phyloP scores from a whole-genome alignment of 2,113 vertebrate genomes.

The Trinectes maculatus region DNA sequence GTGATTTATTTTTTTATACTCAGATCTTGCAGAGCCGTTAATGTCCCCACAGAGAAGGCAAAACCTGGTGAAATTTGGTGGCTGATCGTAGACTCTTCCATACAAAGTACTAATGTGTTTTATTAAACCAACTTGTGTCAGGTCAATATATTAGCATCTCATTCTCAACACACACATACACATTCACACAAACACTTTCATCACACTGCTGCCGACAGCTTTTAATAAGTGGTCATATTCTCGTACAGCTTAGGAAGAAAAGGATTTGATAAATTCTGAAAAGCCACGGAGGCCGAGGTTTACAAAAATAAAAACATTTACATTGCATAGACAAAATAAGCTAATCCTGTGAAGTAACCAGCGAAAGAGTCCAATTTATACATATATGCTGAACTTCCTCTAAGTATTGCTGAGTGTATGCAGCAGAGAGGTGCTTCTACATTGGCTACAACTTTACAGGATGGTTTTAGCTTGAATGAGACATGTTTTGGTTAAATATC shows the following conservation, averaged over 20 bases:
- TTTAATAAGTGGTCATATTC: slow-evolving; percentile 62
- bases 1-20: slow-evolving; percentile 28
- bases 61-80: slow-evolving; percentile 9
- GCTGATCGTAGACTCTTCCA: slow-evolving; percentile 6
- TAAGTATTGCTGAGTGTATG: slow-evolving; percentile 12
- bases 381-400: slow-evolving; percentile 14
- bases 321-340: slow-evolving; percentile 70
- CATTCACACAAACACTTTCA: slow-evolving; percentile 5
- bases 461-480: slow-evolving; percentile 35
- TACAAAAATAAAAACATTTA: slow-evolving; percentile 63
- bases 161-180: slow-evolving; percentile 25
- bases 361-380: slow-evolving; percentile 23
- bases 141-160: slow-evolving; percentile 52
- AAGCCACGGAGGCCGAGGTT: slow-evolving; percentile 20
- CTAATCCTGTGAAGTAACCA: slow-evolving; percentile 1
- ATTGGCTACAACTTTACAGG: slow-evolving; percentile 19
- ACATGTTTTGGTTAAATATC: slow-evolving; percentile 58
- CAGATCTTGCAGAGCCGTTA: slow-evolving; percentile 23
- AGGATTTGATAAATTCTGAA: slow-evolving; percentile 28
- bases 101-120: slow-evolving; percentile 43
- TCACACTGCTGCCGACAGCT: slow-evolving; percentile 23
- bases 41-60: not conserved
- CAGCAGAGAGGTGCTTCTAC: slow-evolving; percentile 19
- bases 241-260: slow-evolving; percentile 30
- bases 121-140: slow-evolving; percentile 31